phyloP scores from a whole-genome alignment of 2,797 vertebrate genomes.

The Otolemur crassicaudatus region DNA sequence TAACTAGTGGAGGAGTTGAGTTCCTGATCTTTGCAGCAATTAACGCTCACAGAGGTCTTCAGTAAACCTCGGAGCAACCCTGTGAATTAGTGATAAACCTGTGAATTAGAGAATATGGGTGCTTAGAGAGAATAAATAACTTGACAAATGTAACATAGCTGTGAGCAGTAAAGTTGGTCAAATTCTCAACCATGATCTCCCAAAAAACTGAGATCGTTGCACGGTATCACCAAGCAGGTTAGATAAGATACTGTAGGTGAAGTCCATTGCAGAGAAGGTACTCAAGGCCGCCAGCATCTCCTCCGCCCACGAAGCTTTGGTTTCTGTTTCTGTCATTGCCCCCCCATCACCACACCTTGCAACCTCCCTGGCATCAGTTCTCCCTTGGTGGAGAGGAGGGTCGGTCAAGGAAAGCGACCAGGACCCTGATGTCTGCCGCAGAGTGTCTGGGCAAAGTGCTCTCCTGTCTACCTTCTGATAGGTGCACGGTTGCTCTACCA shows the following conservation, averaged over 20 bases:
- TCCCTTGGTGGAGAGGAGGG: background rate
- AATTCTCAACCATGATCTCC: background rate
- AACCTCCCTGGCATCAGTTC: background rate
- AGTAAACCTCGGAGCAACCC: background rate
- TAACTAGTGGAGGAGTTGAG: background rate
- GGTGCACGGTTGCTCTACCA: background rate
- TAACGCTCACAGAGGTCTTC: background rate
- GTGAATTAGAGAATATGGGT: background rate
- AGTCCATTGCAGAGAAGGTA: background rate
- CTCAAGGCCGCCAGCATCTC: background rate
- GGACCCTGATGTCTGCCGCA: background rate
- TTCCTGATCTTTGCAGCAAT: background rate
- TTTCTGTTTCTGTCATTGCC: background rate
- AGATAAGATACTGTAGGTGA: background rate
- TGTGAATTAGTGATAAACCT: background rate
- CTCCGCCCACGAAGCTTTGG: background rate
- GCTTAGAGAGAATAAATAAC: background rate
- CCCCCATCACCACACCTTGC: too few species aligned
- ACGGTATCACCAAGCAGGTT: background rate
- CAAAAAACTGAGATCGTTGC: background rate
- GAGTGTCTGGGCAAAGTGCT: background rate
- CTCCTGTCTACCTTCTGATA: background rate
- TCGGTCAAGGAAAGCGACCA: rapidly evolving
- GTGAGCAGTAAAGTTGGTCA: background rate
- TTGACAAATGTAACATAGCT: background rate